Conservation (phyloP, 2,113 vertebrate genomes). For the Romanogobio albipinnatus region DNA sequence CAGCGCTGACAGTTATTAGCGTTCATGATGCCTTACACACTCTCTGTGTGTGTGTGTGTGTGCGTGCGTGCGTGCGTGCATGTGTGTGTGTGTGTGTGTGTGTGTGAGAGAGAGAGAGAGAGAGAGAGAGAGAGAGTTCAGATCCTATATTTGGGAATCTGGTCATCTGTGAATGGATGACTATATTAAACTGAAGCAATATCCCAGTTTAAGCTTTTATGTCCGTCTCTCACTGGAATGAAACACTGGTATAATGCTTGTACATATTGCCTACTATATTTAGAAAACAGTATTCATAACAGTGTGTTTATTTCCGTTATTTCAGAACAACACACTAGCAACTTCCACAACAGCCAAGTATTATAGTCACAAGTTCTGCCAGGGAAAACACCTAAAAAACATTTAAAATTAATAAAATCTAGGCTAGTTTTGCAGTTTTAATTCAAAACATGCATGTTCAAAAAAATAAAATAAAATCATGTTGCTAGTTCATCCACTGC, state of each 20-base stretch:
- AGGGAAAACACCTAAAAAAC: background rate
- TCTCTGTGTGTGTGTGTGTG: background rate
- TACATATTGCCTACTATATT: background rate
- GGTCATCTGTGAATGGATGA: conserved; percentile 79
- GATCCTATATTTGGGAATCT: conserved; percentile 76
- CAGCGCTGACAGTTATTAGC: conserved; percentile 10
- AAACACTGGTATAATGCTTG: background rate
- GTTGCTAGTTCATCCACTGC: no score
- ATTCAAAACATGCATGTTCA: background rate
- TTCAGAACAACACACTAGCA: background rate
- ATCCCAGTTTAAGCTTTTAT: background rate
- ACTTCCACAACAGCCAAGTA: background rate
- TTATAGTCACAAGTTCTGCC: background rate
- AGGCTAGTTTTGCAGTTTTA: background rate
- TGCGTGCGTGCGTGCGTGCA: background rate
- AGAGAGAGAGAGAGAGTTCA: conserved; percentile 65
- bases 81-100: no score
- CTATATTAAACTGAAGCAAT: conserved; percentile 66
- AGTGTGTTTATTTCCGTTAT: background rate
- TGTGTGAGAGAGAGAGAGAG: no score
- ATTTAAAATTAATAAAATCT: background rate
- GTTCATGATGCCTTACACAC: background rate
- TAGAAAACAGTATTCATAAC: background rate
- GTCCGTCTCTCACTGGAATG: background rate
- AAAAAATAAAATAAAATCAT: no score